These are phyloP conservation scores for Ericerus pela DNA, from an alignment of 1,140 invertebrate genomes.

Conservation along the genomic window DNA sequence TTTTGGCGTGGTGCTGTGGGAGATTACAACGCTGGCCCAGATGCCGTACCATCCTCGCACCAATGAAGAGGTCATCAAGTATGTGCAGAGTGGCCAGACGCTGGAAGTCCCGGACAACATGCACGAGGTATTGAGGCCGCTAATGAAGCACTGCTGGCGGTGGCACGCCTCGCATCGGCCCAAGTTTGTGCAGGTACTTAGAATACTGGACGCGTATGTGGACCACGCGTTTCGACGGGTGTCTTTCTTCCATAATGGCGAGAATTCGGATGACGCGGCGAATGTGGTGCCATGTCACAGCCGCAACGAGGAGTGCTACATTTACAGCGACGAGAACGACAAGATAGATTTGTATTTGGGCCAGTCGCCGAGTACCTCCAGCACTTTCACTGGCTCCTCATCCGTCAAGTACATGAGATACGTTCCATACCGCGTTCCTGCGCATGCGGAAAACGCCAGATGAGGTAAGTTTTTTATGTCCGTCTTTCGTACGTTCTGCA, in stretches of 20 bases:
- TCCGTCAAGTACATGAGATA: not conserved
- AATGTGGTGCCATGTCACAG: not conserved
- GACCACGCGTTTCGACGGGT: conserved; percentile 19
- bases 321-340: not conserved
- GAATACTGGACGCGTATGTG: conserved; percentile 39
- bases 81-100: conserved; percentile 74
- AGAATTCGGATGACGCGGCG: not conserved
- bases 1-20: conserved; percentile 92
- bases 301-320: not conserved
- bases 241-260: not conserved
- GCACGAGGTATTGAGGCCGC: conserved; percentile 66
- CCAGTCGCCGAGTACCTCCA: not conserved
- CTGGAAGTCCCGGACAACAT: conserved; percentile 78
- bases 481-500: too few relatives aligned
- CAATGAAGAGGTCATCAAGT: conserved; percentile 62
- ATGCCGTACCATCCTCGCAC: conserved; percentile 82
- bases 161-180: conserved; percentile 58
- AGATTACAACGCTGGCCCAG: conserved; percentile 94
- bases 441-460: not conserved
- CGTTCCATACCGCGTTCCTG: not conserved
- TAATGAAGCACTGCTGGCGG: conserved; percentile 83
- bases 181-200: conserved; percentile 66
- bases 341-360: not conserved
- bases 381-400: not conserved
- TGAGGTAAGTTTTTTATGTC: too few relatives aligned